These are phyloP conservation scores for Melanotaenia nigrans DNA, from an alignment of 2,797 vertebrate genomes.

Conservation along the genomic window DNA sequence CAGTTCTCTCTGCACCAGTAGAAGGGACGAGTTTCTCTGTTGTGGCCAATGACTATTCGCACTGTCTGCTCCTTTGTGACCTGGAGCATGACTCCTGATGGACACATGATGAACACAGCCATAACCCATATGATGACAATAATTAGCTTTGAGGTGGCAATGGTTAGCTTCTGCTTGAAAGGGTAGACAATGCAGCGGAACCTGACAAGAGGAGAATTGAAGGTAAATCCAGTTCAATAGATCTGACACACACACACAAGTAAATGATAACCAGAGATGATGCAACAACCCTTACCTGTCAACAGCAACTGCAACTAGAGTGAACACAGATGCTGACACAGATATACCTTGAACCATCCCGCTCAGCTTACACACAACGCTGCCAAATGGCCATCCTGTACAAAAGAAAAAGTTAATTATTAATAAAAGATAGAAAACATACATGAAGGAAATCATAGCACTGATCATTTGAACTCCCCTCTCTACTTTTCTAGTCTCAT, in stretches of 20 bases:
- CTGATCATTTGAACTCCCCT: neutral
- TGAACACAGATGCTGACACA: conserved; percentile 94
- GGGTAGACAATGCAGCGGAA: conserved; percentile 91
- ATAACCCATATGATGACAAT: conserved; percentile 89
- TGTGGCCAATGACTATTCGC: conserved; percentile 74
- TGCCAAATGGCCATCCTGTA: conserved; percentile 95
- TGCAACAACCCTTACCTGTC: conserved; percentile 85
- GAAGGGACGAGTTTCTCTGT: conserved; percentile 80
- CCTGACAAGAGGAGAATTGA: conserved; percentile 71
- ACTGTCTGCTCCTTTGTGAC: conserved; percentile 87
- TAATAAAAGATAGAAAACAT: neutral
- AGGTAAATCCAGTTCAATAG: neutral
- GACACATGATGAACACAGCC: conserved; percentile 90
- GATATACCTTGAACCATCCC: conserved; percentile 94
- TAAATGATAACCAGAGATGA: neutral
- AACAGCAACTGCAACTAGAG: conserved; percentile 91
- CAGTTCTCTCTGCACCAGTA: conserved; percentile 93
- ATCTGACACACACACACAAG: neutral
- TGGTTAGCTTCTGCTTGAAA: conserved; percentile 90
- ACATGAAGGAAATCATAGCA: neutral
- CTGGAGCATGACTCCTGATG: conserved; percentile 91
- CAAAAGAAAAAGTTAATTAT: neutral
- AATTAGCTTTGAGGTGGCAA: conserved; percentile 82
- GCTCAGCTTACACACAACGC: conserved; percentile 89
- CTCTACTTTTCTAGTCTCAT: neutral